These are phyloP conservation scores for Trematocara unimaculatum DNA, from an alignment of 2,113 vertebrate species.

Conservation along the genomic window DNA sequence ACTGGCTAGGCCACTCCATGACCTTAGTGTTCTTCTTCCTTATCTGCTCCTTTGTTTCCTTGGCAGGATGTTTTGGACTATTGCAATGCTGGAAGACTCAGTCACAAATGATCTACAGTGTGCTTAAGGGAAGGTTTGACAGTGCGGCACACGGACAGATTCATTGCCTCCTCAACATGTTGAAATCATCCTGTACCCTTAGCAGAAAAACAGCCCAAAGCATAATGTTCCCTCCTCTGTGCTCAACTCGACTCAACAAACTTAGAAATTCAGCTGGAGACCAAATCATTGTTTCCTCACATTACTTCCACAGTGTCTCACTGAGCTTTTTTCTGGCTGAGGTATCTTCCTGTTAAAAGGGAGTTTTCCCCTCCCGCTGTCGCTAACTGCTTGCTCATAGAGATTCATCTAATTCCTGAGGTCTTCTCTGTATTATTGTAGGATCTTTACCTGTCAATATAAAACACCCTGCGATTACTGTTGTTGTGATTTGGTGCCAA, in stretches of 20 bases:
- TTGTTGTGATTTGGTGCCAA: neutral
- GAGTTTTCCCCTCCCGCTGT: neutral
- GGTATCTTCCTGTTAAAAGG: neutral
- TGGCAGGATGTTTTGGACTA: neutral
- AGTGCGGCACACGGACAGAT: neutral
- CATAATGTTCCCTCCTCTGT: neutral
- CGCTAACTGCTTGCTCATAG: neutral
- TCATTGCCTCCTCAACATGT: neutral
- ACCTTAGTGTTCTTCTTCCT: neutral
- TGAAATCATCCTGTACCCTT: neutral
- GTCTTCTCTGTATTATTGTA: neutral
- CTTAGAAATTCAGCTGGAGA: neutral
- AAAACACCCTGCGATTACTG: neutral
- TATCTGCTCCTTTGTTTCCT: neutral
- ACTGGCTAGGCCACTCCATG: neutral
- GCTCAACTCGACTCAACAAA: neutral
- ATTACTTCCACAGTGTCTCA: neutral
- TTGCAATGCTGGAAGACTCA: neutral
- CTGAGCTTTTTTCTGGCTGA: neutral
- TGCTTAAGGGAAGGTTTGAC: neutral
- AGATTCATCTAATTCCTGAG: neutral
- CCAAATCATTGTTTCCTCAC: neutral
- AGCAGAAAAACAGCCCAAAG: neutral
- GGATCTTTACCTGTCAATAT: neutral
- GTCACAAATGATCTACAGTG: neutral